Percentiles rank a stretch among this genome's conserved stretches.
phyloP scores from a whole-genome alignment of 2,113 vertebrate species.

The Coryphaenoides rupestris region DNA sequence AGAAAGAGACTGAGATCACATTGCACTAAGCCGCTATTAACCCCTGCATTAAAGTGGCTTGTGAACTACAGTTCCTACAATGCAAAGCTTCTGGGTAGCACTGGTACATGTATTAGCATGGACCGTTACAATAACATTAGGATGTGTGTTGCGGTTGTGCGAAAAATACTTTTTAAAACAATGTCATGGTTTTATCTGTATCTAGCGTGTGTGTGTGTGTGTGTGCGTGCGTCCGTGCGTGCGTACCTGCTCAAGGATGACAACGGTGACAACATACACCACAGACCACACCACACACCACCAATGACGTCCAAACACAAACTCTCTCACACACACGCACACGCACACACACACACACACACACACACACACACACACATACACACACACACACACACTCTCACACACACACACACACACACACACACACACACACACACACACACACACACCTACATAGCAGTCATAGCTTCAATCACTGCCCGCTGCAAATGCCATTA shows the following conservation, averaged over 20 bases:
- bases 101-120: no score
- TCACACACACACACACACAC: no score
- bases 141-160: no score
- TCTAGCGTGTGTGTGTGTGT: constrained; percentile 16
- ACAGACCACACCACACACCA: background rate
- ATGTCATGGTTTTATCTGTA: constrained; percentile 1
- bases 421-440: no score
- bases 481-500: no score
- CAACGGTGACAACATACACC: constrained; percentile 37
- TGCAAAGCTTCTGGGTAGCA: no score
- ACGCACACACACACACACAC: no score
- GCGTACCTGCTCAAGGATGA: constrained; percentile 21
- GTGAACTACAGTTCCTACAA: constrained; percentile 20
- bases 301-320: constrained; percentile 38
- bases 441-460: no score
- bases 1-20: constrained; percentile 37
- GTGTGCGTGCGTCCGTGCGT: background rate
- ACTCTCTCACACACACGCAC: constrained; percentile 23
- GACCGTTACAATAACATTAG: no score
- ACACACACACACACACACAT: no score
- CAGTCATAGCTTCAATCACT: no score
- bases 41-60: constrained; percentile 35
- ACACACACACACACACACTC: no score
- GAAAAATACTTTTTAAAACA: background rate
- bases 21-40: constrained; percentile 48